phyloP scores from a whole-genome alignment of 2,797 vertebrate species.

The Staurois parvus region DNA sequence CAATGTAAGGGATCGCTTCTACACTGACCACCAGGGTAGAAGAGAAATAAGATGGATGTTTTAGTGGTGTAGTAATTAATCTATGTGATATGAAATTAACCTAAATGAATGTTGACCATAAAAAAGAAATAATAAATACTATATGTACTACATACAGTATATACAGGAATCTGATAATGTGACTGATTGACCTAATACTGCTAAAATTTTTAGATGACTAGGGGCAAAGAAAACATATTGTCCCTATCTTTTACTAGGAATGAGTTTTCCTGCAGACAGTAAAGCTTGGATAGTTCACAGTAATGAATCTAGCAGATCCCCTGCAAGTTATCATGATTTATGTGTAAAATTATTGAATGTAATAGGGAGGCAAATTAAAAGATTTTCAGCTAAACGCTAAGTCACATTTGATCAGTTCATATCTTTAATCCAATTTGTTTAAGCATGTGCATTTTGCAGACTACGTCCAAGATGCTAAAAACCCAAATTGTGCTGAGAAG shows the following conservation, averaged over 20 bases:
- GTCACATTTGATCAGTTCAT: slow-evolving; percentile 36
- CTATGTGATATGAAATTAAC: no score
- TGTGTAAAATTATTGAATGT: slow-evolving; percentile 24
- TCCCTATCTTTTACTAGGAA: neutral
- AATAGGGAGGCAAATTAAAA: slow-evolving; percentile 45
- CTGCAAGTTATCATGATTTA: slow-evolving; percentile 25
- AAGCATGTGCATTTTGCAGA: slow-evolving; percentile 1
- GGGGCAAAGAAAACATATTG: neutral
- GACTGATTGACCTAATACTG: no score
- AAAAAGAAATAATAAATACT: no score
- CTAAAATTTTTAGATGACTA: no score
- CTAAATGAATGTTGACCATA: no score
- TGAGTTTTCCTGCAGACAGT: neutral
- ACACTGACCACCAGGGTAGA: no score
- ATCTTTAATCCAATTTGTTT: slow-evolving; percentile 35
- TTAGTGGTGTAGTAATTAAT: no score
- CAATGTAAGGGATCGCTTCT: no score
- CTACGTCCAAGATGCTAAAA: slow-evolving; percentile 19
- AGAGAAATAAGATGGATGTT: no score
- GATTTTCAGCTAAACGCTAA: slow-evolving; percentile 34
- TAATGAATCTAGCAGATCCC: neutral
- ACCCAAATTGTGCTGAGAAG: neutral
- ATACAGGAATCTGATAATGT: no score
- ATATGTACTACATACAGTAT: no score
- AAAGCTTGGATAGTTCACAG: slow-evolving; percentile 1